Evolutionary conservation across 2,888 invertebrate species (phyloP).

Genomic region (Pyrocoelia pectoralis): DNA sequence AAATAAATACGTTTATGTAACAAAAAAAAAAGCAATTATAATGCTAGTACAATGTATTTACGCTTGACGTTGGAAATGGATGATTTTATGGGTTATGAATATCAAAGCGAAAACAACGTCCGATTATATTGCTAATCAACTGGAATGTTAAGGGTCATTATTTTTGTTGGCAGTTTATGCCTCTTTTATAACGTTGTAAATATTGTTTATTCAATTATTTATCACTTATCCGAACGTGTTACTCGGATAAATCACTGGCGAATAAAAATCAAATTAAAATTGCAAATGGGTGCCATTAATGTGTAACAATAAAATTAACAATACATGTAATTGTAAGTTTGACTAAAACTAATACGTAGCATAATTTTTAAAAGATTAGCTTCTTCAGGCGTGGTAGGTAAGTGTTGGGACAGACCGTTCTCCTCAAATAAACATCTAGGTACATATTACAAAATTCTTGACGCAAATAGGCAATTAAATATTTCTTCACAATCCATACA

Average conservation of each 20-base stretch:
- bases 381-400: no score
- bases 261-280: slow-evolving; percentile 12
- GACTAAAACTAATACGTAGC: no score
- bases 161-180: slow-evolving; percentile 30
- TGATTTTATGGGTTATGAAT: slow-evolving; percentile 31
- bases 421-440: no score
- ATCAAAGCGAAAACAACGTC: slow-evolving; percentile 27
- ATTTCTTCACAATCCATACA: no score
- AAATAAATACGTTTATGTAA: not conserved
- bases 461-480: no score
- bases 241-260: not conserved
- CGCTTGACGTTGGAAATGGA: slow-evolving; percentile 24
- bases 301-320: not conserved
- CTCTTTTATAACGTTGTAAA: slow-evolving; percentile 31
- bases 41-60: not conserved
- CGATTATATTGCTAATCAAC: slow-evolving; percentile 38
- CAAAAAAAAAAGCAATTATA: not conserved
- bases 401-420: no score
- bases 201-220: slow-evolving; percentile 35
- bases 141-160: slow-evolving; percentile 31
- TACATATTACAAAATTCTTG: no score
- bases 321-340: not conserved
- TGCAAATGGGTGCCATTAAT: not conserved
- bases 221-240: slow-evolving; percentile 26
- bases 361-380: no score